A percentile compares a stretch with the other conserved stretches of the same genome.
Conservation (phyloP, 2,888 invertebrate species). For the Oscheius sp. region DNA sequence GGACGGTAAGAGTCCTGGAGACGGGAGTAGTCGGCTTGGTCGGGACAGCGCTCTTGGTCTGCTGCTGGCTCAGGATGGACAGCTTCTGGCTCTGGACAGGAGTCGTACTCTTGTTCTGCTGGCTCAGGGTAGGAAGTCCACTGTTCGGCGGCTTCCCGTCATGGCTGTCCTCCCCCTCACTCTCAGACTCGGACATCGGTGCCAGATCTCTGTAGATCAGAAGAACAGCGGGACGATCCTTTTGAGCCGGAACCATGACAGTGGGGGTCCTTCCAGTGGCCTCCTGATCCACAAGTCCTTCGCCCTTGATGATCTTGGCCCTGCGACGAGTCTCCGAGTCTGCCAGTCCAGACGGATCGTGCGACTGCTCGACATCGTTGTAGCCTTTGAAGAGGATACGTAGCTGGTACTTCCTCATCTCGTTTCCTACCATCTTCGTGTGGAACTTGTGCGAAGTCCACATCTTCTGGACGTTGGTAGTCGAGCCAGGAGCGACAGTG, state of each 20-base stretch:
- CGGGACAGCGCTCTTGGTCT: background rate
- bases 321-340: background rate
- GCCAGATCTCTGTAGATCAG: background rate
- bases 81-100: background rate
- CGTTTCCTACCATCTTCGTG: background rate
- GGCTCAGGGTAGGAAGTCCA: background rate
- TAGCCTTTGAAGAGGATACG: constrained; percentile 10
- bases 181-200: background rate
- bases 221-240: background rate
- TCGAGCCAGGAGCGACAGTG: background rate
- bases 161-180: constrained; percentile 3
- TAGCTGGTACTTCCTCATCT: constrained; percentile 16
- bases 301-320: background rate
- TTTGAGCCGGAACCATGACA: background rate
- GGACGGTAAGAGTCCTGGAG: background rate
- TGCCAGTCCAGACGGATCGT: background rate
- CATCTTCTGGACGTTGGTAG: constrained; percentile 23
- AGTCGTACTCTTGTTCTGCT: background rate
- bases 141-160: background rate
- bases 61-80: background rate
- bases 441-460: constrained; percentile 34
- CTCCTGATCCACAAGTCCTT: constrained; percentile 19
- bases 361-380: constrained; percentile 6
- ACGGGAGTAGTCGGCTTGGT: background rate
- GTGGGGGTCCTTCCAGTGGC: background rate